Base-by-base conservation (phyloP, 2,888 invertebrate species). In the Melieria crassipennis region DNA sequence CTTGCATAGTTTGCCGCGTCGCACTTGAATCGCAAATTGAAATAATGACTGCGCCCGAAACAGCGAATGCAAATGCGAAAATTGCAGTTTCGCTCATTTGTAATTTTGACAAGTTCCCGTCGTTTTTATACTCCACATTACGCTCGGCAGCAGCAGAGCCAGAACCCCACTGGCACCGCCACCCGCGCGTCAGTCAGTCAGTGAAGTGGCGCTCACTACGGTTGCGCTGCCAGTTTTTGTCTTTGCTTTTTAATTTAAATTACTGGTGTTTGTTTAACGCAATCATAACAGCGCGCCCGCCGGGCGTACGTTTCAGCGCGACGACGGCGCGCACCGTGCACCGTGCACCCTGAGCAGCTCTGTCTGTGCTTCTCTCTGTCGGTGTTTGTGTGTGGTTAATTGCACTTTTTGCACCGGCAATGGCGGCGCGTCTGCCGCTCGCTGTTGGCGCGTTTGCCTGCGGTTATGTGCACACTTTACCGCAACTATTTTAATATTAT, bases 401-500 rank as follows among this genome's bases (percentile, higher is more conserved):
- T 30, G 30, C 30, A 30, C 30, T 30, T 30, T 30, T 30, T 30
- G 30, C 30, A 30, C 30, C 30, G 30, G 30, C 30, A 30, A 30
- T 2, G 30, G 3, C 30, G 30, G 30, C 30, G 30, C 30, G 30
- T 30, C 30, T 30, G 30, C 30, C 30, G 30, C 30, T 30, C 30
- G 30, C 30, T 30, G 30, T 30, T 30, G 30, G 57, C 7, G 63
- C 16, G 48, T 63, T 16, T 63, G 43, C n/a, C 61, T 70, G 70
- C 16, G 70, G 70, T 67, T 66, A 58, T 62, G 71, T 67, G 57
- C 47, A 30, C 30, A 71, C 56, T 57, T 61, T 30, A 67, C 71
- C 71, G 52, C 71, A 71, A 71, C 71, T 71, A 71, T 71, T 71
- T 71, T 62, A 71, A 71, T 71, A 71, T 71, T 71, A 71, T 71